Percentiles rank a stretch among this genome's conserved stretches.
phyloP scores from a whole-genome alignment of 2,113 vertebrate genomes.

The Geothlypis trichas region DNA sequence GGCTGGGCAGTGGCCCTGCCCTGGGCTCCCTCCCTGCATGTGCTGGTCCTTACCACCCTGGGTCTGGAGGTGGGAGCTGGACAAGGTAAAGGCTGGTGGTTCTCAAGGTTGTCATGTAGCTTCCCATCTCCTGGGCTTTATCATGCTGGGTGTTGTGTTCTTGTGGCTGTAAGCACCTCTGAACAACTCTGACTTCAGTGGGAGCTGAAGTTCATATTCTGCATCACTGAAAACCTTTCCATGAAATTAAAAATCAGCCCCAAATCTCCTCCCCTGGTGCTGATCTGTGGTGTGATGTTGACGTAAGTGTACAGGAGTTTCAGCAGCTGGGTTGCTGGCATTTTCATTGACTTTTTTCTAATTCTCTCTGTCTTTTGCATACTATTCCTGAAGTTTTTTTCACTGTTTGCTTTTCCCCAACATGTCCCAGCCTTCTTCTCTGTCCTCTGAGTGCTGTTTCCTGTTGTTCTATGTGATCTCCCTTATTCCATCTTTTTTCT shows the following conservation, averaged over 20 bases:
- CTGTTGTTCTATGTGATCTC: constrained; percentile 35
- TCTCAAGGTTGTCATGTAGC: background rate
- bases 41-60: background rate
- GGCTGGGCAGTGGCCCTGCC: background rate
- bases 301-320: background rate
- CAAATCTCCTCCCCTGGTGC: background rate
- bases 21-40: background rate
- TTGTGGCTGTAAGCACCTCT: background rate
- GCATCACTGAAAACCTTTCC: background rate
- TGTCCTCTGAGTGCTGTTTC: background rate
- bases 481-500: constrained; percentile 54
- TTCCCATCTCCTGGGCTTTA: background rate
- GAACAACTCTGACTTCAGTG: background rate
- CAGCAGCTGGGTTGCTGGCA: constrained; percentile 31
- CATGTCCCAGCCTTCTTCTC: background rate
- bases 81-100: background rate
- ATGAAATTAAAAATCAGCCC: background rate
- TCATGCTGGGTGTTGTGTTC: background rate
- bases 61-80: background rate
- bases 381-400: constrained; percentile 1
- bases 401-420: background rate
- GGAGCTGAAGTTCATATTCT: background rate
- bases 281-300: background rate
- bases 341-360: background rate
- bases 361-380: background rate